Base-by-base conservation (phyloP, 1,140 invertebrate species). In the Drosophila ambigua region DNA sequence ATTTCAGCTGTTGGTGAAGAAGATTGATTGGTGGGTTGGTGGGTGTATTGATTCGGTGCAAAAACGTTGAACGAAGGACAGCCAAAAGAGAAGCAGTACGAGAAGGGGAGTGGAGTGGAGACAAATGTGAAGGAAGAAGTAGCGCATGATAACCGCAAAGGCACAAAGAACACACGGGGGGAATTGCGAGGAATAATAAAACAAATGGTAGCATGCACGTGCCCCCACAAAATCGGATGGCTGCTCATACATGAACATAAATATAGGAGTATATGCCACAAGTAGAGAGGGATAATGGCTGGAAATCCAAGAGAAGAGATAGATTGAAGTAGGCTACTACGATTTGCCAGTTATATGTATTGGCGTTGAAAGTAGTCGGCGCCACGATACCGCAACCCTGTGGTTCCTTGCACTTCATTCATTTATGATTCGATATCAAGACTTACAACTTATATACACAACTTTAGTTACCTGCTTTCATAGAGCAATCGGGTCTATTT, bases 381-480 rank as follows among this genome's bases (percentile, higher is more conserved):
- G 63, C 81, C 66, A 63, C 72, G 72, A 87, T 78, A 88, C 83
- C 83, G 76, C 72, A 87, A 87, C 83, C 83, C 79, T 73, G 66
- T 77, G 84, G 75, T 79, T 87, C 81, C 65, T 88, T 83, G 79
- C 64, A 83, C 67, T 83, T 82, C 84, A 87, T 88, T 87, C 79
- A 24, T 13, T 5, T 66, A 74, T 61, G 83, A 71, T 62, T 77
- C 60, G 35, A 72, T 69, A 76, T 58, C 52, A 82, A 75, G 57
- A 71, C 67, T 72, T 87, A 85, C 65, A 51, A 59, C 51, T 67
- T 80, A 80, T 77, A 52, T 73, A 77, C 82, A 88, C 87, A 76
- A 51, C 77, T 74, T 75, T 84, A 91, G 89, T 94, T 94, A 94
- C 94, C 94, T 94, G 94, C 92, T 91, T 92, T 90, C 87, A 92